Conservation (phyloP, 2,888 invertebrate genomes). For the Platerodrilus igneus region DNA sequence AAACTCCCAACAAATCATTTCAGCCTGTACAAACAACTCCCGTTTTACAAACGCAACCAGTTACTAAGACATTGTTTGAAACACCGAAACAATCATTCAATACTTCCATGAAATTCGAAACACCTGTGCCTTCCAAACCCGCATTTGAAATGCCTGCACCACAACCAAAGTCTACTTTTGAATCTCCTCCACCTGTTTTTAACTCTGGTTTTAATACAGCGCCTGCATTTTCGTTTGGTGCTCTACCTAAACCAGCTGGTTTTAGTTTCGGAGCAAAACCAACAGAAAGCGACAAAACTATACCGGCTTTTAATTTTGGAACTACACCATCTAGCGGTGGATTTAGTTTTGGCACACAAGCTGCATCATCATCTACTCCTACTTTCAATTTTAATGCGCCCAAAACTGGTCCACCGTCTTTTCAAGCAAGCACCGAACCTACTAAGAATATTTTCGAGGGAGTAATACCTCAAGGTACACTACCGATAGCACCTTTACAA, state of each 20-base stretch:
- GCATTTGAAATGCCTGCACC: slow-evolving; percentile 3
- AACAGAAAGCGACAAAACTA: slow-evolving; percentile 19
- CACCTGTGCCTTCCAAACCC: too few species aligned
- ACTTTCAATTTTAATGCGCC: slow-evolving; percentile 22
- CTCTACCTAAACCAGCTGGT: slow-evolving; percentile 27
- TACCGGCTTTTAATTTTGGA: slow-evolving; percentile 36
- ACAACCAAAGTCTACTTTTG: slow-evolving; percentile 4
- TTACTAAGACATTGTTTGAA: too few species aligned
- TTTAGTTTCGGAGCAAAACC: slow-evolving; percentile 37
- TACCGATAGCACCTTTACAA: slow-evolving; percentile 20
- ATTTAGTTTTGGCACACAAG: slow-evolving; percentile 37
- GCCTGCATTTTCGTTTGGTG: slow-evolving; percentile 29
- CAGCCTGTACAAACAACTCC: too few species aligned
- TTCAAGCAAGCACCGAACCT: slow-evolving; percentile 11
- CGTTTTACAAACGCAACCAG: too few species aligned
- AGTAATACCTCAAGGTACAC: slow-evolving; percentile 15
- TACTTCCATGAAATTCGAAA: too few species aligned
- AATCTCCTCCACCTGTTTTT: neutral
- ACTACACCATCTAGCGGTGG: slow-evolving; percentile 18
- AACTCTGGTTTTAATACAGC: too few species aligned
- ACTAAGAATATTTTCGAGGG: slow-evolving; percentile 33
- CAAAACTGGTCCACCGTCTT: slow-evolving; percentile 12
- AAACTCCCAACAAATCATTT: slow-evolving; percentile 2
- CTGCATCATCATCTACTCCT: slow-evolving; percentile 30
- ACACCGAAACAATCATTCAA: too few species aligned